Conservation (phyloP, 1,140 invertebrate species). For the Drosophila guanche region DNA sequence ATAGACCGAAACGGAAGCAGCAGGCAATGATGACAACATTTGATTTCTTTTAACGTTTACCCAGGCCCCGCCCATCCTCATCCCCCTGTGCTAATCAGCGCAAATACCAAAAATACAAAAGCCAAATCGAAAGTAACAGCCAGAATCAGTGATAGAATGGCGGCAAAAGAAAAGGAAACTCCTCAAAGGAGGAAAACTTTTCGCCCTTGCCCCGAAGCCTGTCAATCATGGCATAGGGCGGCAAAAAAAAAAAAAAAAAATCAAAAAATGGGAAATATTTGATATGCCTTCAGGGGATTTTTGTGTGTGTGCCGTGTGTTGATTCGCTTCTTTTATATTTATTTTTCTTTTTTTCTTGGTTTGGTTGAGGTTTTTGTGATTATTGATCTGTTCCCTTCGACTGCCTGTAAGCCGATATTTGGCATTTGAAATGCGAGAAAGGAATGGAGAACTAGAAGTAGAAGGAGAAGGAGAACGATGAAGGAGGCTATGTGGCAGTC, state of each 20-base stretch:
- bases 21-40: conserved; percentile 77
- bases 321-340: conserved; percentile 2
- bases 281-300: conserved; percentile 69
- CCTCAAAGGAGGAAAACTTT: conserved; percentile 55
- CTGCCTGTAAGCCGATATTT: conserved; percentile 74
- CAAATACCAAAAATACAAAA: conserved; percentile 78
- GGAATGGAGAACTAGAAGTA: neutral
- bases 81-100: conserved; percentile 65
- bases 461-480: neutral
- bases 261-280: conserved; percentile 60
- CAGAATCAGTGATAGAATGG: conserved; percentile 58
- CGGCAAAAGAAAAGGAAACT: conserved; percentile 29
- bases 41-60: conserved; percentile 75
- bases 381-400: conserved; percentile 70
- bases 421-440: conserved; percentile 70
- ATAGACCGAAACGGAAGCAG: conserved; percentile 54
- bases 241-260: conserved; percentile 30
- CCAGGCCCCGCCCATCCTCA: conserved; percentile 22
- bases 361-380: conserved; percentile 60
- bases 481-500: conserved; percentile 6
- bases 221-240: conserved; percentile 57
- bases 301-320: conserved; percentile 31
- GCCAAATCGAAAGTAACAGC: conserved; percentile 80
- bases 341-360: neutral
- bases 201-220: neutral